Evolutionary conservation across 2,888 invertebrate genomes (phyloP), one percentile per base, ranked within the genome.

Genomic region (Acronicta leporina): DNA sequence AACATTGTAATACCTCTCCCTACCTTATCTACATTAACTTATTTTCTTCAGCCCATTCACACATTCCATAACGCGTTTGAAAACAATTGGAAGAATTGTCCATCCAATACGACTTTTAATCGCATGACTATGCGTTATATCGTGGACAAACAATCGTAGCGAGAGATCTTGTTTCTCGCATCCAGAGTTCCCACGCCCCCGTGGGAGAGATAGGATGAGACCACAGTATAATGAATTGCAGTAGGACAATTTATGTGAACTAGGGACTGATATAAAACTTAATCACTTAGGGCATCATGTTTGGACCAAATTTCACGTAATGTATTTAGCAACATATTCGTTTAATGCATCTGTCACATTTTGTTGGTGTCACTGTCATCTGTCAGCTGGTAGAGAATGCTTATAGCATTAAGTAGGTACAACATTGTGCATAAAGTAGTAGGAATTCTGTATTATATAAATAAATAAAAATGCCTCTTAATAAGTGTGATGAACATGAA

Each of bases 161-260:
- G 55, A 74, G 62, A 72, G 79, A 80, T 80, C 81, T 79, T 53
- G 73, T 73, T 80, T 73, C 79, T 65, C 44, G 67, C 65, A 69
- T 74, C 69, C 66, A 41, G 43, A 64, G 67, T 81, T 80, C 80
- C 68, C 80, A 80, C 81, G 80, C 69, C 73, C 65, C 69, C 80
- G 81, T 81, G 84, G 80, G 84, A 83, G 73, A 79, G 73, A 68
- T 67, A 62, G 67, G 65, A 68, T 68, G 62, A 16, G 48, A 64
- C 50, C 63, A 67, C 9, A 44, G 46, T 50, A 13, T 73, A 56
- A 9, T 9, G 8, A 16, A 9, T 13, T 25, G 1, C 53, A 73
- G 73, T 44, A 53, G 27, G 14, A 4, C 40, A 4, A 40, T 15
- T 43, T 4, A 25, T 4, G 8, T 13, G 2, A 15, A 20, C 13